Conservation (phyloP, 2,888 invertebrate genomes). For the Hipparchia semele region DNA sequence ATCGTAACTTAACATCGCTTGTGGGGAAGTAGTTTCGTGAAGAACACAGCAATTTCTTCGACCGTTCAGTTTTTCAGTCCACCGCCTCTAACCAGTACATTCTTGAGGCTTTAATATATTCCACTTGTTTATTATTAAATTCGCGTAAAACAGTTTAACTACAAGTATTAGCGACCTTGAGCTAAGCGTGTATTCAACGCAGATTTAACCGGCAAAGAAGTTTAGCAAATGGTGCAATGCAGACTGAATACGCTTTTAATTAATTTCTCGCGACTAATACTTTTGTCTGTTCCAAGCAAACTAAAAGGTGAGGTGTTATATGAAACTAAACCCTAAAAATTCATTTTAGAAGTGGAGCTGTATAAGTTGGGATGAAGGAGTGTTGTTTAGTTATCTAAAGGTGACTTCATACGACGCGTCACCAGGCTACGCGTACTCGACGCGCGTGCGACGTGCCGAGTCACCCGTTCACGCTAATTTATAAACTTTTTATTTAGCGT, state of each 20-base stretch:
- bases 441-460: too few species aligned
- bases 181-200: conserved; percentile 31
- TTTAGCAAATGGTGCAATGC: conserved; percentile 37
- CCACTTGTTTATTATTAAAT: too few species aligned
- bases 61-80: background rate
- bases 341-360: background rate
- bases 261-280: conserved; percentile 40
- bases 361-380: conserved; percentile 8
- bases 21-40: too few species aligned
- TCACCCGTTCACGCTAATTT: too few species aligned
- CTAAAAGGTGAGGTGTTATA: conserved; percentile 7
- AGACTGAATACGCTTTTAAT: conserved; percentile 38
- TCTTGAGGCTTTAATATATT: too few species aligned
- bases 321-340: background rate
- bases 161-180: background rate
- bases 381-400: background rate
- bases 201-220: conserved; percentile 28
- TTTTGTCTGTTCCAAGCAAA: conserved; percentile 34
- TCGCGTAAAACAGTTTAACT: too few species aligned
- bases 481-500: too few species aligned
- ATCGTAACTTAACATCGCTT: too few species aligned
- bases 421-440: too few species aligned
- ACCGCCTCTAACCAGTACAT: background rate
- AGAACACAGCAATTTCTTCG: too few species aligned
- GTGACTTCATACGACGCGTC: background rate